Base-by-base conservation (phyloP, 2,888 invertebrate genomes). In the Coleophora deauratella region DNA sequence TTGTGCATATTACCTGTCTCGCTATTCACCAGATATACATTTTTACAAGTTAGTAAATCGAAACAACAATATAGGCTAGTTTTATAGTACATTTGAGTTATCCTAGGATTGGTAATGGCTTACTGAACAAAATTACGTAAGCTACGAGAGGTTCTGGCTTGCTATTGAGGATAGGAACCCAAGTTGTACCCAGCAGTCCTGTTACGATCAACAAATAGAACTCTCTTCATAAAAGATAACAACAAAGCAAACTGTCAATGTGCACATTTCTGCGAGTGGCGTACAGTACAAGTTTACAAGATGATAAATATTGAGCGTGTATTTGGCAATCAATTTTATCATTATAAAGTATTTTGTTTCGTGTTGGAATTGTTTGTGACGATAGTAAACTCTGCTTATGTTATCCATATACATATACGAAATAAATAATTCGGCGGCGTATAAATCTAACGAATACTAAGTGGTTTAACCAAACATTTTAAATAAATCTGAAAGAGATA, bases 221-320 rank as follows among this genome's bases (percentile, higher is more conserved):
- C 72, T 82, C 78, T 80, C 71, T 21, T 21, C 6, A 59, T 66
- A 49, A 52, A 43, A 28, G 8, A 9, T 59, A 48, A 64, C 64
- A 66, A 71, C 77, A 76, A 80, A 78, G 76, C 78, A 77, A 73
- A 72, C 74, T 78, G 79, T 70, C 63, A 78, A 79, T 77, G 77
- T 76, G 78, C 78, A 78, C 71, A 72, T 78, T 72, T 69, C 70
- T 46, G 52, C 55, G 44, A 49, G 48, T 57, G 62, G 56, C 46
- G 49, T n/a, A n/a, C n/a, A 21, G 6, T 21, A 21, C 21, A 21
- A 21, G 6, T 21, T 21, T 21, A 4, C 21, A 53, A 59, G 57
- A 54, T 54, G 56, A 61, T 51, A 52, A 58, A 55, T 60, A 59
- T 77, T 74, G 78, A 78, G 78, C 76, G 76, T 62, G 56, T 58